Evolutionary conservation across 2,113 vertebrate genomes (phyloP).

Genomic region (Turnix velox): DNA sequence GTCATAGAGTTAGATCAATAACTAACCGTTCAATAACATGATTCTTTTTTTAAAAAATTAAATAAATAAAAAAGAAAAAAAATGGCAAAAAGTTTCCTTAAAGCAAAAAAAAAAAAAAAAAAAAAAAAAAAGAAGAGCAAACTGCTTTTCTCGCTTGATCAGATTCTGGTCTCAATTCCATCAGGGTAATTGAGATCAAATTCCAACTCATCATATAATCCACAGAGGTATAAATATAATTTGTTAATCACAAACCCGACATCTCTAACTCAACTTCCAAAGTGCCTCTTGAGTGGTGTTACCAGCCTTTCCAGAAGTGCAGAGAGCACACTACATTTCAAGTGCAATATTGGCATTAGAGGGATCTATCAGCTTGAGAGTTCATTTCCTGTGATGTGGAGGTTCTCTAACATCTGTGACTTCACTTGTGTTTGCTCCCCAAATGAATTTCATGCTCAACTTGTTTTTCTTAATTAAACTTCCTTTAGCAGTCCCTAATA

Average conservation of each 20-base stretch:
- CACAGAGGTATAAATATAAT: neutral
- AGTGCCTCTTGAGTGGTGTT: conserved; percentile 15
- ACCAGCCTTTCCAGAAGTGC: neutral
- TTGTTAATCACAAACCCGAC: conserved; percentile 1
- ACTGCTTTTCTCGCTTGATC: neutral
- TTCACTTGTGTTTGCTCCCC: conserved; percentile 61
- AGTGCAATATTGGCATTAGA: neutral
- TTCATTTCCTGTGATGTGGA: conserved; percentile 45
- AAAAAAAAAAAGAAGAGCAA: neutral
- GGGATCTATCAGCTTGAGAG: conserved; percentile 21
- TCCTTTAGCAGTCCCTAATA: conserved; percentile 69
- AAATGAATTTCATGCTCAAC: conserved; percentile 77
- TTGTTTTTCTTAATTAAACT: conserved; percentile 80
- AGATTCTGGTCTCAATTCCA: neutral
- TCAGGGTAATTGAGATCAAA: conserved; percentile 11
- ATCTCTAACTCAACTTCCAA: neutral
- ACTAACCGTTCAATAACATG: neutral
- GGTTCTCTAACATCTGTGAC: conserved; percentile 54
- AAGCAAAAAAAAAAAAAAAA: neutral
- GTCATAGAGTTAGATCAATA: conserved; percentile 7
- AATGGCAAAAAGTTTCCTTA: neutral
- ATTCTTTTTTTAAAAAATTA: neutral
- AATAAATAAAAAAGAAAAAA: neutral
- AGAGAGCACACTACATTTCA: neutral
- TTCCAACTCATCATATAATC: neutral